Evolutionary conservation across 2,888 invertebrate species (phyloP).

Genomic region (Synergus laeviventris): DNA sequence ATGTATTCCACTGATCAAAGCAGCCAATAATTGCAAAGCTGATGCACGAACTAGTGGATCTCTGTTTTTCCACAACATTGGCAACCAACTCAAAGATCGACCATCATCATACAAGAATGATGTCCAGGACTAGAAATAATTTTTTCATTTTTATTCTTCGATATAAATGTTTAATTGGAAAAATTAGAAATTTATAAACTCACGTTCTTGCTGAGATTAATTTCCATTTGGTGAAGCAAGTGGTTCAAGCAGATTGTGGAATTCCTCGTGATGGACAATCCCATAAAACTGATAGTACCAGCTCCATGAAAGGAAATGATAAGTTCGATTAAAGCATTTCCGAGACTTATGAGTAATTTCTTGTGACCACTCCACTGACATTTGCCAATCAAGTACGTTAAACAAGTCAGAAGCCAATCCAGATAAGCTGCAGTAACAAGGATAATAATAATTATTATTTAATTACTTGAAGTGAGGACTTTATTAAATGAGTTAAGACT

Average conservation of each 20-base stretch:
- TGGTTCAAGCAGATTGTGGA: conserved; percentile 78
- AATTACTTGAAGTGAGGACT: neutral
- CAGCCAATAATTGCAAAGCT: conserved; percentile 77
- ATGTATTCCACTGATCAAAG: conserved; percentile 72
- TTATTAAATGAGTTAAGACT: neutral
- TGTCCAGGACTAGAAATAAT: conserved; percentile 59
- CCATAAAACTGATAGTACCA: conserved; percentile 79
- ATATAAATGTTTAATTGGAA: conserved; percentile 13
- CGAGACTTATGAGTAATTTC: conserved; percentile 72
- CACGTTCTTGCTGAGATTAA: conserved; percentile 73
- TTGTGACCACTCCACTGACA: conserved; percentile 76
- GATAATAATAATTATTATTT: conserved; percentile 10
- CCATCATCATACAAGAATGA: conserved; percentile 69
- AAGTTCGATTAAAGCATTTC: conserved; percentile 76
- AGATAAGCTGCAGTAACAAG: conserved; percentile 75
- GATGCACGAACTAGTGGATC: conserved; percentile 78
- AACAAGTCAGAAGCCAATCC: conserved; percentile 76
- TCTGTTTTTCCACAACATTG: conserved; percentile 76
- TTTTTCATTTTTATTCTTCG: neutral
- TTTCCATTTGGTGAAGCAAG: conserved; percentile 77
- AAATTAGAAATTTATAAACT: conserved; percentile 47
- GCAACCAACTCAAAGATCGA: conserved; percentile 73
- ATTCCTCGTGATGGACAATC: conserved; percentile 78
- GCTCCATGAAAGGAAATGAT: conserved; percentile 78
- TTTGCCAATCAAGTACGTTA: conserved; percentile 77